Conservation (phyloP, 2,888 invertebrate species). For the Nephrotoma guestfalica region DNA sequence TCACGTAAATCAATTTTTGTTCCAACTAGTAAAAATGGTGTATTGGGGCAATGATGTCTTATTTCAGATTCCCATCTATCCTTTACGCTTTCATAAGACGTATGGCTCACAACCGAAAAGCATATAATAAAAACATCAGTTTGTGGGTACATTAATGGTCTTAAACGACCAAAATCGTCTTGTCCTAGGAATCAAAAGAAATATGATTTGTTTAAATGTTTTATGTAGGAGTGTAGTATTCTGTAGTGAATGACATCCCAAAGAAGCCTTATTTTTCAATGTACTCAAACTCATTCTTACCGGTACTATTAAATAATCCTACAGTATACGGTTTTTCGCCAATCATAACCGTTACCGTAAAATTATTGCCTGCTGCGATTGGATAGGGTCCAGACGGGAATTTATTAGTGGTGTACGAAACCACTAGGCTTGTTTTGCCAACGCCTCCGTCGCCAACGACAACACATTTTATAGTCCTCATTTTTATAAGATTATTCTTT, state of each 20-base stretch:
- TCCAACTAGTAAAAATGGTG: slow-evolving; percentile 93
- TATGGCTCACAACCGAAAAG: slow-evolving; percentile 97
- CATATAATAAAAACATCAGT: slow-evolving; percentile 99
- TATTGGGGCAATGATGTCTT: slow-evolving; percentile 98
- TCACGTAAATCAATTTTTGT: slow-evolving; percentile 97
- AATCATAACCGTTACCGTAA: slow-evolving; percentile 99
- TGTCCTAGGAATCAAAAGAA: slow-evolving; percentile 45
- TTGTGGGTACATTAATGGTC: slow-evolving; percentile 95
- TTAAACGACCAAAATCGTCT: slow-evolving; percentile 94
- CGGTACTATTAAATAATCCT: slow-evolving; percentile 97
- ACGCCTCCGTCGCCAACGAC: slow-evolving; percentile 96
- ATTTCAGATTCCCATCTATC: slow-evolving; percentile 99
- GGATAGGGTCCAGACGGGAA: slow-evolving; percentile 93
- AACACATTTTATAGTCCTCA: slow-evolving; percentile 97
- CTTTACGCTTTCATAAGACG: slow-evolving; percentile 98
- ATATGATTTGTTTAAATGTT: too few relatives aligned
- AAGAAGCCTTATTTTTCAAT: neutral
- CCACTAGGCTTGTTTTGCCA: slow-evolving; percentile 90
- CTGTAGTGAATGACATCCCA: neutral
- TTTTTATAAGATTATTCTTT: slow-evolving; percentile 23
- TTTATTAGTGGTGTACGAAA: slow-evolving; percentile 91
- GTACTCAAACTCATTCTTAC: slow-evolving; percentile 27
- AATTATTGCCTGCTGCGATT: slow-evolving; percentile 85
- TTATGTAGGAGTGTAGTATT: too few relatives aligned
- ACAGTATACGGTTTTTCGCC: slow-evolving; percentile 98